Evolutionary conservation across 2,113 vertebrate genomes (phyloP), one percentile per base, ranked within the genome.

Genomic region (Caloenas nicobarica): DNA sequence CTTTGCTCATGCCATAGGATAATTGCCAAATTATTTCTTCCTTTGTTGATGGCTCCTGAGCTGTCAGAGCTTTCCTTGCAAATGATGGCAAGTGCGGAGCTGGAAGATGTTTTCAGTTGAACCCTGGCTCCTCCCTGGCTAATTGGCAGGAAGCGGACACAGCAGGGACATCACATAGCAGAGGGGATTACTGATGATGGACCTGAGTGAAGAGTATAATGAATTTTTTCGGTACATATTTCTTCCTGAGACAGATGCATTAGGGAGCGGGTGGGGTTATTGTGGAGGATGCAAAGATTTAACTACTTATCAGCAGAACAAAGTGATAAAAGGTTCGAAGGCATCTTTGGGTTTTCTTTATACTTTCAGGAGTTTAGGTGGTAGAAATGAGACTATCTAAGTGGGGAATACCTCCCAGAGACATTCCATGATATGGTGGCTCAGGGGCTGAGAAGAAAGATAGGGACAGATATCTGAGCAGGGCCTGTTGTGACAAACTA

Each of bases 181-280:
- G 29, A 65, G 46, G 40, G 68, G 14, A 7, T 17, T 50, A 11
- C n/a, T 64, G 8, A 0, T 60, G 11, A 10, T 4, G 38, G 86
- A 58, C 38, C 70, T n/a, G 53, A 21, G 51, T 0, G 16, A 70
- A 62, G 54, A 58, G 31, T 1, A 31, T 2, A 12, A 40, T 1
- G 10, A 3, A 16, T 74, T 66, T 53, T 53, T 66, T 11, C 18
- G 3, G 26, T 23, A 9, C 51, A 5, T 26, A n/a, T 50, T 74
- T 10, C 51, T 40, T 74, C 48, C 86, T 28, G 48, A 34, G 36
- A 21, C n/a, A 46, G 44, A 14, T 16, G 36, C 24, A 2, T 48
- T 3, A n/a, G 61, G 54, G n/a, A 72, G 14, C 1, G 0, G 13
- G 31, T n/a, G 19, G 58, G 34, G 44, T 29, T 16, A 1, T 0